phyloP scores from a whole-genome alignment of 2,113 vertebrate genomes.

The Chitala chitala region DNA sequence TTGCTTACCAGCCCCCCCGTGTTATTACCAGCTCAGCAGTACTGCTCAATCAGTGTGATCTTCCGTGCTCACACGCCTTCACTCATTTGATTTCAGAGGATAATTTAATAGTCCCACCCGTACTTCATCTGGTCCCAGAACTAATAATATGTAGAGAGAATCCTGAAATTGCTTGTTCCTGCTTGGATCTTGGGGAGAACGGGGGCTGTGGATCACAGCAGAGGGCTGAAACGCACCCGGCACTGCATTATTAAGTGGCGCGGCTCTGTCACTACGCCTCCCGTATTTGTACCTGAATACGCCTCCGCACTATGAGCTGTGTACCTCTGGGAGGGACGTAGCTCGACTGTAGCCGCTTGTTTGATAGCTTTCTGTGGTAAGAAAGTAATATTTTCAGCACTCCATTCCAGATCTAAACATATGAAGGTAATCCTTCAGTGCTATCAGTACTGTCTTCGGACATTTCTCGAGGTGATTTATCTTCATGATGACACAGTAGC shows the following conservation, averaged over 20 bases:
- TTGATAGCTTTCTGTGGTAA: neutral
- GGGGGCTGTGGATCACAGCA: neutral
- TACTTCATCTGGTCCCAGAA: slow-evolving; percentile 22
- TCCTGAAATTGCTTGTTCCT: neutral
- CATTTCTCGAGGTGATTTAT: neutral
- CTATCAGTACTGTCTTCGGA: neutral
- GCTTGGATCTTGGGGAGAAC: neutral
- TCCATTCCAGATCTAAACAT: neutral
- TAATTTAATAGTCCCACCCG: slow-evolving; percentile 22
- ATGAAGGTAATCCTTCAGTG: neutral
- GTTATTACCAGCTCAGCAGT: neutral
- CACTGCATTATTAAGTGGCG: neutral
- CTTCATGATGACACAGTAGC: neutral
- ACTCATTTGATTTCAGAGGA: neutral
- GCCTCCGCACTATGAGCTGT: neutral
- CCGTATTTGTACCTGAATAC: neutral
- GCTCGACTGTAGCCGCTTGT: neutral
- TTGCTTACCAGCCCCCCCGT: neutral
- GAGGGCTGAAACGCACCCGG: neutral
- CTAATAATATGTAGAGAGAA: slow-evolving; percentile 15
- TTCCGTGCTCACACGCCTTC: neutral
- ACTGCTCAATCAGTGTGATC: neutral
- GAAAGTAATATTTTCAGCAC: neutral
- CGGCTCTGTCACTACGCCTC: too few relatives aligned
- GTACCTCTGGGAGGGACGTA: neutral